A percentile compares a stretch with the other conserved stretches of the same genome.
Evolutionary conservation across 2,113 vertebrate genomes (phyloP).

Genomic region (Plectropomus leopardus): DNA sequence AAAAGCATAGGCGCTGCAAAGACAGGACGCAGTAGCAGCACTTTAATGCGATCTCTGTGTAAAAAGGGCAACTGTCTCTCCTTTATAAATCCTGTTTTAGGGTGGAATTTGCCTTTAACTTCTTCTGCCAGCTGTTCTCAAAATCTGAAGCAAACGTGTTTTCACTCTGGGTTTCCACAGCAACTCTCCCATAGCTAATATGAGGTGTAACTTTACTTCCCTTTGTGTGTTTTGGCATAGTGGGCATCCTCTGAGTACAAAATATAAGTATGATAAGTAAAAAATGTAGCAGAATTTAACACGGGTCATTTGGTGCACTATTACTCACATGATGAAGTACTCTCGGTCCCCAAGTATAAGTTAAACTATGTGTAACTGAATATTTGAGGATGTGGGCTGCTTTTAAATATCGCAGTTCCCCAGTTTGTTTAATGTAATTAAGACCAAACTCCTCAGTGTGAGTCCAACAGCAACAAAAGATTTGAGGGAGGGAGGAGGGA

Average conservation of each 20-base stretch:
- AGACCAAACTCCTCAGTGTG: constrained; percentile 15
- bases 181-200: constrained; percentile 55
- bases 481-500: not conserved
- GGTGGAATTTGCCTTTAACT: constrained; percentile 48
- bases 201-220: constrained; percentile 62
- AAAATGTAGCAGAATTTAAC: constrained; percentile 53
- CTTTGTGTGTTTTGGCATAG: constrained; percentile 66
- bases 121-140: constrained; percentile 52
- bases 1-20: no score
- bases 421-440: constrained; percentile 62
- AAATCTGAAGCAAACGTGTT: constrained; percentile 48
- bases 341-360: constrained; percentile 1
- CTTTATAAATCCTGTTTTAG: constrained; percentile 32
- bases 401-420: constrained; percentile 28
- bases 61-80: no score
- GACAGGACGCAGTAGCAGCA: no score
- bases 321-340: constrained; percentile 12
- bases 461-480: constrained; percentile 38
- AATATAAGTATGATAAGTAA: constrained; percentile 38
- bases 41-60: no score
- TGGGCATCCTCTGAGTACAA: constrained; percentile 38
- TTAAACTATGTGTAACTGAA: constrained; percentile 24
- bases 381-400: constrained; percentile 37
- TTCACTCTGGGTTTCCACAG: constrained; percentile 55
- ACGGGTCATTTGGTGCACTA: constrained; percentile 36